phyloP scores from a whole-genome alignment of 2,797 vertebrate species.

The Onychomys leucogaster region DNA sequence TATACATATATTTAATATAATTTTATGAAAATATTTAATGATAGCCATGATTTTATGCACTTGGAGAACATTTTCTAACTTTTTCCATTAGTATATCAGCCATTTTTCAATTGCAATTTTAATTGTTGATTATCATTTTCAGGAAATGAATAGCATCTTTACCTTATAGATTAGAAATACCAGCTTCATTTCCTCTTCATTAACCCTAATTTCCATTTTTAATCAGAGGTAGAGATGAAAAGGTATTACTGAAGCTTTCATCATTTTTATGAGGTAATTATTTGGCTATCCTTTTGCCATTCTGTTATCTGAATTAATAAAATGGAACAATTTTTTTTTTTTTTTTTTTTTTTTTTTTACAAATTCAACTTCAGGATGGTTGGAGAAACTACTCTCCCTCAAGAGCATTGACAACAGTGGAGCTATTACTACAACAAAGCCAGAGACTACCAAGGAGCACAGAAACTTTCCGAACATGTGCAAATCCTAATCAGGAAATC shows the following conservation, averaged over 20 bases:
- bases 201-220: slow-evolving; percentile 38
- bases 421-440: background rate
- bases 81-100: background rate
- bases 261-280: slow-evolving; percentile 55
- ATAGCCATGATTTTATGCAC: background rate
- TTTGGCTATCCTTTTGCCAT: slow-evolving; percentile 34
- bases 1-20: background rate
- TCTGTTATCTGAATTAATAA: slow-evolving; percentile 40
- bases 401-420: background rate
- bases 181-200: background rate
- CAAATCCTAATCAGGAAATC: background rate
- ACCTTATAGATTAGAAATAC: slow-evolving; percentile 25
- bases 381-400: background rate
- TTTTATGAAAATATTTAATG: background rate
- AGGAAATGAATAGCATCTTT: background rate
- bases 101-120: background rate
- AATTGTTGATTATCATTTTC: background rate
- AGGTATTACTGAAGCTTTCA: slow-evolving; percentile 32
- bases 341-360: background rate
- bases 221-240: background rate
- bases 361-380: background rate
- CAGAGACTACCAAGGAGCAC: background rate
- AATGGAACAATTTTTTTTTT: background rate
- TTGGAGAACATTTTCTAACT: background rate
- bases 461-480: background rate